phyloP scores from a whole-genome alignment of 1,140 invertebrate genomes.

The Micrasema minimum region DNA sequence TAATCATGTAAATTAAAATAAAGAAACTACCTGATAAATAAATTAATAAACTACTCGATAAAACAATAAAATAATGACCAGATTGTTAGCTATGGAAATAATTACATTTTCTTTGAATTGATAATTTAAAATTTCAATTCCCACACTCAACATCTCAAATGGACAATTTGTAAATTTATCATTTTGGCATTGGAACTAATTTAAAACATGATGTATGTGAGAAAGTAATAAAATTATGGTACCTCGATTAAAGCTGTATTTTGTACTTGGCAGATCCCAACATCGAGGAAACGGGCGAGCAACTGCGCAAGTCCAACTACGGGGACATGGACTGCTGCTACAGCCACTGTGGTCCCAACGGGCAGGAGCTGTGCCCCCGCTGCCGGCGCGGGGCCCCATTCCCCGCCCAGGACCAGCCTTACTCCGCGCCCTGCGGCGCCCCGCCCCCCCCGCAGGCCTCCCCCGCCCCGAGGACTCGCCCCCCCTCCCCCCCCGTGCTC shows the following conservation, averaged over 20 bases:
- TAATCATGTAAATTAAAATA: too few relatives aligned
- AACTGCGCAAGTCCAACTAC: conserved; percentile 67
- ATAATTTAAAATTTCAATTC: too few relatives aligned
- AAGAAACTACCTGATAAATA: too few relatives aligned
- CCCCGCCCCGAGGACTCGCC: conserved; percentile 9
- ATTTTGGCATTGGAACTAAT: too few relatives aligned
- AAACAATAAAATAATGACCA: too few relatives aligned
- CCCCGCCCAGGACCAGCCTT: conserved; percentile 37
- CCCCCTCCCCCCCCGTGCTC: conserved; percentile 16
- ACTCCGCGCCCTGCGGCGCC: conserved; percentile 32
- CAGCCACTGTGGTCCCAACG: conserved; percentile 62
- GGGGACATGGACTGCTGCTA: conserved; percentile 70
- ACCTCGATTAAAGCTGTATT: background rate
- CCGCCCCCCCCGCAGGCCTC: conserved; percentile 3
- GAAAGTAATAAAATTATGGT: too few relatives aligned
- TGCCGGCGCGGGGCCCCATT: conserved; percentile 23
- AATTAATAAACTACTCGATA: too few relatives aligned
- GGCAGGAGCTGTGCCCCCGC: conserved; percentile 53
- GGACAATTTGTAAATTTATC: too few relatives aligned
- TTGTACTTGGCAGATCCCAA: conserved; percentile 69
- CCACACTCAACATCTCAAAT: too few relatives aligned
- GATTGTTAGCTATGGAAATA: too few relatives aligned
- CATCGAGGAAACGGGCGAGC: conserved; percentile 70
- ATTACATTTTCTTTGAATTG: too few relatives aligned
- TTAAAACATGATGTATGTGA: too few relatives aligned